Evolutionary conservation across 2,888 invertebrate species (phyloP).

Genomic region (Antitype chi): DNA sequence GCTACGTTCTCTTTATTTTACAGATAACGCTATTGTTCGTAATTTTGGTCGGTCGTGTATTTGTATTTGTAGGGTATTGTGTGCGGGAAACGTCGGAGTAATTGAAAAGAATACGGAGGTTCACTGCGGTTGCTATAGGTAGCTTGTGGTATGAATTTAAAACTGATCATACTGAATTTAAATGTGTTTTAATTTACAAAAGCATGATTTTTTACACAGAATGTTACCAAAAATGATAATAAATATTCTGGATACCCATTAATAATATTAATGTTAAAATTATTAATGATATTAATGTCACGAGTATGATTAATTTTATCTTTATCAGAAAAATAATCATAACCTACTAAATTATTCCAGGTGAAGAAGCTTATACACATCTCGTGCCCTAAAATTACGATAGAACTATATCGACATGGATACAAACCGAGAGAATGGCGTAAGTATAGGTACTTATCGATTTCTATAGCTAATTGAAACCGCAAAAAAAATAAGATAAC

Average conservation of each 20-base stretch:
- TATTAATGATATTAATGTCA: neutral
- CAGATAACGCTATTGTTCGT: constrained; percentile 67
- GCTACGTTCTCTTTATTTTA: constrained; percentile 70
- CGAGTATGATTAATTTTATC: neutral
- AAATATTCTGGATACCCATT: too few species aligned
- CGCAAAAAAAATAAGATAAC: neutral
- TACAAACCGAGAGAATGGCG: neutral
- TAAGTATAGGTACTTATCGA: neutral
- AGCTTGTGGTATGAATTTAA: constrained; percentile 5
- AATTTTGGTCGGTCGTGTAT: constrained; percentile 58
- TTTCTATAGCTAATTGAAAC: neutral
- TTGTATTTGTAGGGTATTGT: constrained; percentile 44
- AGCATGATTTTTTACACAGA: neutral
- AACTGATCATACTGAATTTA: neutral
- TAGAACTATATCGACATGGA: neutral
- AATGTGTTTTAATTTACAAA: neutral
- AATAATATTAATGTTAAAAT: too few species aligned
- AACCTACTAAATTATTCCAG: neutral
- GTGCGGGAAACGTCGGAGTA: constrained; percentile 41
- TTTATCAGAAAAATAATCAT: neutral
- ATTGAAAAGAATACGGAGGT: constrained; percentile 53
- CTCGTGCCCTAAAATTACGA: too few species aligned
- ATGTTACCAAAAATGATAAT: too few species aligned
- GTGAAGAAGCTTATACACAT: neutral
- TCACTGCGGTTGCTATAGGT: constrained; percentile 2